A percentile compares a stretch with the other conserved stretches of the same genome.
phyloP scores from a whole-genome alignment of 2,113 vertebrate genomes.

The Vidua macroura region DNA sequence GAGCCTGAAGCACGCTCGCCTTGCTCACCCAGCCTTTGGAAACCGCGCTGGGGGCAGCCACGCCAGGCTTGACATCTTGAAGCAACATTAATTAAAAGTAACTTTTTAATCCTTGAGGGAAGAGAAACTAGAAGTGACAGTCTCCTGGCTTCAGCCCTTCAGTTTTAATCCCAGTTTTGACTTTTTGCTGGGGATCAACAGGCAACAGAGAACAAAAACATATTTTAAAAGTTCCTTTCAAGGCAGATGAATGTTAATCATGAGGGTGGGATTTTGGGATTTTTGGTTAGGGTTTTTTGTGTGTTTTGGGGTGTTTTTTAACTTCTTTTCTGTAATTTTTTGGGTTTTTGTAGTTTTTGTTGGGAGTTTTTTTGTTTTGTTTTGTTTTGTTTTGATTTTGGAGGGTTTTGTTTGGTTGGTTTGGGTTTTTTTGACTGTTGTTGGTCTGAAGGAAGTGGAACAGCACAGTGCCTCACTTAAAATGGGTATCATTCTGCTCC shows the following conservation, averaged over 20 bases:
- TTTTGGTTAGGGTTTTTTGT: neutral
- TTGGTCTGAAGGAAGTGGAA: neutral
- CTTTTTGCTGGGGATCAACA: slow-evolving; percentile 31
- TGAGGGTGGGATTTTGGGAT: neutral
- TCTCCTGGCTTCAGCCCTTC: slow-evolving; percentile 13
- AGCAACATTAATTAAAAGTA: slow-evolving; percentile 43
- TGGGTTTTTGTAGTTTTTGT: neutral
- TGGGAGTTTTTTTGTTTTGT: neutral
- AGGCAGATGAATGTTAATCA: slow-evolving; percentile 24
- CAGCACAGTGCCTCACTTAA: neutral
- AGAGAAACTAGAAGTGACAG: slow-evolving; percentile 49
- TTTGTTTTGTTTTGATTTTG: neutral
- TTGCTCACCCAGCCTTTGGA: neutral
- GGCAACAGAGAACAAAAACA: slow-evolving; percentile 49
- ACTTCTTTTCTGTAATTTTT: neutral
- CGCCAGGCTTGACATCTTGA: slow-evolving; percentile 8
- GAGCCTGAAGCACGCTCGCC: neutral
- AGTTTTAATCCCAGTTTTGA: slow-evolving; percentile 46
- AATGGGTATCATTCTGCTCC: neutral
- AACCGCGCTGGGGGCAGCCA: neutral
- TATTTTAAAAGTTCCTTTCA: slow-evolving; percentile 46
- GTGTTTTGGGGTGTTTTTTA: neutral
- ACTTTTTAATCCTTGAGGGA: slow-evolving; percentile 17
- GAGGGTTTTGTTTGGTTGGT: neutral
- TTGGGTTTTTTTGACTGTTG: neutral